Evolutionary conservation across 2,113 vertebrate species (phyloP).

Genomic region (Anhinga rufa): DNA sequence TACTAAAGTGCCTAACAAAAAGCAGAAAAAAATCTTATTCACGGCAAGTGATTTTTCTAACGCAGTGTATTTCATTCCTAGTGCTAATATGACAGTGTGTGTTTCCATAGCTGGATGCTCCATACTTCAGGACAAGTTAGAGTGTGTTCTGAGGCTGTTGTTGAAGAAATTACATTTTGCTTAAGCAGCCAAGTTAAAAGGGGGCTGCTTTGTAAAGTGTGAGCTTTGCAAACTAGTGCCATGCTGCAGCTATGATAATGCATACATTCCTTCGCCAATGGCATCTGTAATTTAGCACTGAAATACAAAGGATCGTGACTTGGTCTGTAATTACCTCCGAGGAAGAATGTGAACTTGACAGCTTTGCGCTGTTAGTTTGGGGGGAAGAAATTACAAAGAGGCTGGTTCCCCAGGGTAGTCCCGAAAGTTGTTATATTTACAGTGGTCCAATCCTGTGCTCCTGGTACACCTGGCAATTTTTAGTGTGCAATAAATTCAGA

Average conservation of each 20-base stretch:
- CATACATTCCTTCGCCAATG: neutral
- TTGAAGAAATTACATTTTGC: neutral
- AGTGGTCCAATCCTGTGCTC: neutral
- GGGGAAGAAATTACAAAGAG: neutral
- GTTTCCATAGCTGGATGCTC: neutral
- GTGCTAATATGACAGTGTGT: neutral
- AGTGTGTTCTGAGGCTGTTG: neutral
- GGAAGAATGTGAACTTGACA: neutral
- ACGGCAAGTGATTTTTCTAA: neutral
- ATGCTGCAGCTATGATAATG: neutral
- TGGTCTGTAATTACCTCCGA: neutral
- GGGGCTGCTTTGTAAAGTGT: neutral
- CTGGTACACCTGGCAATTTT: neutral
- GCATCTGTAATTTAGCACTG: neutral
- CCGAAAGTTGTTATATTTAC: neutral
- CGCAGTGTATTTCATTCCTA: neutral
- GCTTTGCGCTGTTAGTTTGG: neutral
- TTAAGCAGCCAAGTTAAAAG: constrained; percentile 14
- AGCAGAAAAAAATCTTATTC: neutral
- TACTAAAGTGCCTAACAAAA: neutral
- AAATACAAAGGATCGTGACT: neutral
- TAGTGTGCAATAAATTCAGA: neutral
- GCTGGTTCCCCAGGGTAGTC: neutral
- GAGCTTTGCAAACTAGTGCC: neutral
- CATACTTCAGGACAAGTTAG: neutral